Base-by-base conservation (phyloP, 2,797 vertebrate species). In the Dipus sagitta region DNA sequence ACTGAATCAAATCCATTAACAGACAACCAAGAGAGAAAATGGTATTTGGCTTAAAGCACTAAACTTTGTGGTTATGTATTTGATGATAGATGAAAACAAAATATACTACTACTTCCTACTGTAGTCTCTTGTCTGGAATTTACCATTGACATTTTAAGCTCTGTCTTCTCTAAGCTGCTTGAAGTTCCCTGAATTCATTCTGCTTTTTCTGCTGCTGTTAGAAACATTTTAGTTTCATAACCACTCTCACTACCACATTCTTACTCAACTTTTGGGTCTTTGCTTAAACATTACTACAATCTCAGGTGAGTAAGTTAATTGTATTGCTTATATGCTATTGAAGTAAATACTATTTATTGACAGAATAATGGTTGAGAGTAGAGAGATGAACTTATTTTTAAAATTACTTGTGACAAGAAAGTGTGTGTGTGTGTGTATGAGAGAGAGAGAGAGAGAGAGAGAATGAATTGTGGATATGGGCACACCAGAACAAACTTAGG, bases 41-140 rank as follows among this genome's bases (percentile, higher is more conserved):
- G 60, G n/a, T 78, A 18, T 28, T 86, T 86, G 26, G 86, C 92
- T 91, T 68, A 92, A 94, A 78, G 58, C 28, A 58, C 30, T 92
- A 80, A 92, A 76, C 23, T 79, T 68, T 88, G 78, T 92, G 70
- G 60, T 90, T n/a, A 42, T 71, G 77, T 89, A 86, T 84, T 89
- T 93, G 78, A 81, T 84, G 89, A 81, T 70, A 78, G 79, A 77
- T 54, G 93, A 92, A 92, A 81, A 24, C 30, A 42, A 92, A 95
- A 75, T 30, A 77, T 65, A 92, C 2, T 93, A 85, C 42, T 94
- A 32, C 42, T 76, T 84, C 67, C 42, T 94, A 34, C 14, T 82
- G 0, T 15, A 10, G 23, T 79, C 67, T 88, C 71, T 83, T 74
- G 64, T 94, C 28, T 68, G 87, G 88, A 89, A 17, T 83, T 93